Conservation (phyloP, 2,888 invertebrate genomes). For the Fragum fragum region DNA sequence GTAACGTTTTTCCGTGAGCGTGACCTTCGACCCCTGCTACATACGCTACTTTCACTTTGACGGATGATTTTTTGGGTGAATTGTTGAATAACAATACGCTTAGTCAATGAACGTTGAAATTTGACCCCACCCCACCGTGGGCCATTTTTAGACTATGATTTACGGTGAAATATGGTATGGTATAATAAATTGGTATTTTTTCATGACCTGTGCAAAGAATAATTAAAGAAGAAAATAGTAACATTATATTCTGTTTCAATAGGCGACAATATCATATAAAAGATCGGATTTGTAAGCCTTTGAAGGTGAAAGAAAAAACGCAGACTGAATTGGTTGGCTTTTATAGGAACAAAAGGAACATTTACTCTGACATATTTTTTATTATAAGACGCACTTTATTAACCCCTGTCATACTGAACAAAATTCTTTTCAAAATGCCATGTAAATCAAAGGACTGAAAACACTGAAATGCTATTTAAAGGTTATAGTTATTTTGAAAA, state of each 20-base stretch:
- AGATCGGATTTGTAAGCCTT: too few species aligned
- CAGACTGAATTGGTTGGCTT: too few species aligned
- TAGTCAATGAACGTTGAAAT: neutral
- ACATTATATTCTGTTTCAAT: neutral
- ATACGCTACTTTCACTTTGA: constrained; percentile 17
- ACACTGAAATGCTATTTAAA: too few species aligned
- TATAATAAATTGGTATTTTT: neutral
- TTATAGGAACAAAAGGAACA: too few species aligned
- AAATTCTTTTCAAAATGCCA: too few species aligned
- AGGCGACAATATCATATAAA: neutral
- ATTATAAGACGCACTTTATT: too few species aligned
- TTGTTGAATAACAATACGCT: constrained; percentile 3
- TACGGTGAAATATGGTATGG: neutral
- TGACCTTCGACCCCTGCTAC: constrained; percentile 16
- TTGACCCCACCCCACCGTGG: constrained; percentile 2
- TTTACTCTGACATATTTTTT: too few species aligned
- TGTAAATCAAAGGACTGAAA: too few species aligned
- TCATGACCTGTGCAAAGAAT: neutral
- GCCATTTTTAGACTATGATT: neutral
- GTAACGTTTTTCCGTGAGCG: neutral
- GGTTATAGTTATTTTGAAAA: too few species aligned
- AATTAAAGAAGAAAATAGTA: neutral
- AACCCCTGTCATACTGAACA: too few species aligned
- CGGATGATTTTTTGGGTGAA: constrained; percentile 2
- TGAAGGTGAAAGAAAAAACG: too few species aligned